A percentile compares a stretch with the other conserved stretches of the same genome.
phyloP scores from a whole-genome alignment of 2,888 invertebrate species.

The Notodonta dromedarius region DNA sequence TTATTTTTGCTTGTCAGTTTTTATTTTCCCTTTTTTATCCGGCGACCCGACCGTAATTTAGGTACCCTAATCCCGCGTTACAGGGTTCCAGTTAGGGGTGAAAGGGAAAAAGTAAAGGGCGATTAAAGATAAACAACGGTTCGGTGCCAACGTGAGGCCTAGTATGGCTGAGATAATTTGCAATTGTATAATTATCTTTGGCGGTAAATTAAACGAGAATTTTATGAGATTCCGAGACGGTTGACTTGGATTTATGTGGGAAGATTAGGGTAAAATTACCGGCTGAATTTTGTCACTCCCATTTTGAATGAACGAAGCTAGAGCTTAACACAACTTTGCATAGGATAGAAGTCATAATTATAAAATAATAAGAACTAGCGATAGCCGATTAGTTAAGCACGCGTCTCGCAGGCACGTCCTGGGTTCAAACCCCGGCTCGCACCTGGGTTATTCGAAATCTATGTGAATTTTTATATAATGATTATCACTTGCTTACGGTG shows the following conservation, averaged over 20 bases:
- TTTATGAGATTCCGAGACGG: slow-evolving; percentile 45
- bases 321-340: neutral
- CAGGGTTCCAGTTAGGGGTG: slow-evolving; percentile 62
- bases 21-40: slow-evolving; percentile 45
- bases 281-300: slow-evolving; percentile 13
- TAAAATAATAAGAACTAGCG: too few species aligned
- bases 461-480: too few species aligned
- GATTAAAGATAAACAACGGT: slow-evolving; percentile 81
- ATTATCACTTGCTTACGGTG: too few species aligned
- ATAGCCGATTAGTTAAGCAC: too few species aligned
- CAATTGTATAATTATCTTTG: slow-evolving; percentile 73
- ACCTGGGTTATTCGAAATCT: too few species aligned
- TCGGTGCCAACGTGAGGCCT: slow-evolving; percentile 56
- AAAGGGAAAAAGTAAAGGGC: slow-evolving; percentile 72
- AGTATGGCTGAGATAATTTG: slow-evolving; percentile 67
- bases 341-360: too few species aligned
- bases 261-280: slow-evolving; percentile 18
- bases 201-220: slow-evolving; percentile 66
- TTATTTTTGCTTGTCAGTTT: slow-evolving; percentile 41
- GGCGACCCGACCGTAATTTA: slow-evolving; percentile 61
- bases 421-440: too few species aligned
- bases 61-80: slow-evolving; percentile 68
- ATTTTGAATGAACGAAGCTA: neutral
- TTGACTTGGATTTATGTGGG: slow-evolving; percentile 54
- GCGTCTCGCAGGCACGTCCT: too few species aligned